phyloP scores from a whole-genome alignment of 2,888 invertebrate species.

The Suillia variegata region DNA sequence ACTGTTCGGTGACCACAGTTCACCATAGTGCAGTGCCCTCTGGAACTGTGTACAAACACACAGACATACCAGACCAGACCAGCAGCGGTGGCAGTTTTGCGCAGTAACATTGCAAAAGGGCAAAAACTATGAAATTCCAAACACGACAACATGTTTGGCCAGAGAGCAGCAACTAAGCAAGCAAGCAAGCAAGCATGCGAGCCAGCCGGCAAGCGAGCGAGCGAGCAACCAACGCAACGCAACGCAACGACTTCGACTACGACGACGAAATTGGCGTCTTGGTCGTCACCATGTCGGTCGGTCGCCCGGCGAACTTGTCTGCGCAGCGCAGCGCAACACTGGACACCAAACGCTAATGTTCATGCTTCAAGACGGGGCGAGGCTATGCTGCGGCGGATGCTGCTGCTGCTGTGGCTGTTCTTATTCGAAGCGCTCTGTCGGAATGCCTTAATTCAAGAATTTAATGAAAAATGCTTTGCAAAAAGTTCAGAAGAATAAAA shows the following conservation, averaged over 20 bases:
- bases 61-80: background rate
- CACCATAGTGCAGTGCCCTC: constrained; percentile 24
- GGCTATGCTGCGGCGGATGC: constrained; percentile 18
- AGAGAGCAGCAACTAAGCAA: constrained; percentile 6
- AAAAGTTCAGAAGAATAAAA: constrained; percentile 33
- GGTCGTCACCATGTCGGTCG: constrained; percentile 7
- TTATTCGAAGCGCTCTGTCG: constrained; percentile 23
- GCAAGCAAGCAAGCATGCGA: no score
- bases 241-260: no score
- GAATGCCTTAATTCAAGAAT: constrained; percentile 51
- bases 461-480: constrained; percentile 52
- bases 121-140: constrained; percentile 27
- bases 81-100: no score
- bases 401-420: constrained; percentile 10
- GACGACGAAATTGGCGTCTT: background rate
- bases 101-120: constrained; percentile 23
- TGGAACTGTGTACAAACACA: background rate
- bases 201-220: no score
- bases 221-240: no score
- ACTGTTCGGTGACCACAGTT: constrained; percentile 10
- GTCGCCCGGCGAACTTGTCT: constrained; percentile 2
- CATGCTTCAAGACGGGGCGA: constrained; percentile 31
- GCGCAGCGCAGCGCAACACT: background rate
- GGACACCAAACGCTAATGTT: constrained; percentile 39
- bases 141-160: constrained; percentile 7